Base-by-base conservation (phyloP, 2,113 vertebrate species). In the Triplophysa tibetana region DNA sequence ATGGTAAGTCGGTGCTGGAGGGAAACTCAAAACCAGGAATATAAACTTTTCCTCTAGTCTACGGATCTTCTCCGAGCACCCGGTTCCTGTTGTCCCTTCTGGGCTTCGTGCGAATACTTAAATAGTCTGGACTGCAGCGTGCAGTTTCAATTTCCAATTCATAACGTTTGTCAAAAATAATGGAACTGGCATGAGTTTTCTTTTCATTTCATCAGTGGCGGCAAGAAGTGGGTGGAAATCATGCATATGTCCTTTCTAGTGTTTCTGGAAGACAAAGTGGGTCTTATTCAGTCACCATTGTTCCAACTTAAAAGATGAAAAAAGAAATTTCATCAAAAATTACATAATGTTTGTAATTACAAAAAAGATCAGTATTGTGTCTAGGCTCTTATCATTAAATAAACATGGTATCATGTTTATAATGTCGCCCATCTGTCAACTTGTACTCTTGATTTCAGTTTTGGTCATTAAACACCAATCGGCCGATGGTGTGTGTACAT, bases 21-120 rank as follows among this genome's bases (percentile, higher is more conserved):
- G 73, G 73, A 75, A 75, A 63, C 60, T 63, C 23, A 63, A 75
- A 75, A 63, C 58, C 41, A 75, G 58, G 63, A 75, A 75, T 62
- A 48, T 62, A 26, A 48, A 60, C 41, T 63, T 8, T n/a, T 48
- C 58, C 58, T 73, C 72, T 8, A 63, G 38, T 75, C 29, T 74
- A 24, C 56, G 56, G 38, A 48, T 75, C 16, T 16, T 75, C 58
- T 75, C 23, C 73, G 62, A 63, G 38, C 58, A 61, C 23, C 45
- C 14, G 48, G 23, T 19, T 63, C 41, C 24, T 60, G 54, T 17
- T 38, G 58, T 54, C 70, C 73, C 41, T 75, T 75, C 58, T 13
- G 41, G 12, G 61, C 48, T 43, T 81, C 17, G 26, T 63, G 19
- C 16, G 16, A 50, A 61, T 38, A 62, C 52, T 29, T 16, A 8